Evolutionary conservation across 2,888 invertebrate genomes (phyloP), one percentile per base, ranked within the genome.

Genomic region (Diadromus collaris): DNA sequence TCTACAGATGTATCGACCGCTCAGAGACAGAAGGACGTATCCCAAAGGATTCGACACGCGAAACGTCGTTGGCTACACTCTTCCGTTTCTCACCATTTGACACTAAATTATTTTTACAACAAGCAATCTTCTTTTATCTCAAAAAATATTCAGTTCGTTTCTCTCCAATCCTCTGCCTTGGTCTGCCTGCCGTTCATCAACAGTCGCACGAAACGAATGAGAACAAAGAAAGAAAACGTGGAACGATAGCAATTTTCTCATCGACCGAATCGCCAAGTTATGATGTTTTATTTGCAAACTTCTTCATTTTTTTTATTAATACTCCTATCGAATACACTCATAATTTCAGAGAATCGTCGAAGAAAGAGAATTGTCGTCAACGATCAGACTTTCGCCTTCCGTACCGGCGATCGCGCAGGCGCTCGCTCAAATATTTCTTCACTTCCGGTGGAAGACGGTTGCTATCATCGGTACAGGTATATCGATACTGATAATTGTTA

Each of bases 401-500:
- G 88, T 92, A 67, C 88, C 91, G 51, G 90, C 92, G 69, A 90
- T 92, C 82, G 92, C 92, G 13, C 89, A 89, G 63, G 92, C 92
- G 32, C 90, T 93, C 75, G 89, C 91, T 9, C 90, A 91, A 83
- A 90, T 92, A 76, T 92, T 92, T 81, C 87, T 89, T 78, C 92
- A 91, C 79, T 92, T 93, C 88, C 91, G 91, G 81, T 93, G 93
- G 93, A 93, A 92, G 88, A 92, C 92, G 24, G 91, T 92, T 51
- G 92, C 92, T 51, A 90, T 93, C 77, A 90, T 93, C 81, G 91
- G 92, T 56, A 91, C 91, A 83, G 92, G 93, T 93, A 88, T 92
- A 91, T 90, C 21, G 63, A 44, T 68, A n/a, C n/a, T n/a, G n/a
- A n/a, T n/a, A n/a, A n/a, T n/a, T n/a, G n/a, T n/a, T n/a, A n/a